These are phyloP conservation scores for Willisornis vidua DNA, from an alignment of 2,113 vertebrate genomes.

Conservation along the genomic window DNA sequence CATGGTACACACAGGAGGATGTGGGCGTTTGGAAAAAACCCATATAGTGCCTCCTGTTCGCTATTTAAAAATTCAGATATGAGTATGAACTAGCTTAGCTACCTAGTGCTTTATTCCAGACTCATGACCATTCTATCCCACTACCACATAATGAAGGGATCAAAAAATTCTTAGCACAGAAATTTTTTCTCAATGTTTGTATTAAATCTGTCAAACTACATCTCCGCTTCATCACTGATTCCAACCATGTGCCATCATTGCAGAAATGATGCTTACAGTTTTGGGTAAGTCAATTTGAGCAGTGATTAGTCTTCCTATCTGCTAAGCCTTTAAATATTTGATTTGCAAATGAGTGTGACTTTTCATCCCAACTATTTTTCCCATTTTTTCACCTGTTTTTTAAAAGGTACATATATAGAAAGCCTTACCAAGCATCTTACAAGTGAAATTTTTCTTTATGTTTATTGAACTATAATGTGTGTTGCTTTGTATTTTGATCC, in stretches of 20 bases:
- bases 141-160: neutral
- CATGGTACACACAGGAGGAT: neutral
- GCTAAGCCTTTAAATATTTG: constrained; percentile 16
- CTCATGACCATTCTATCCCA: neutral
- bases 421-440: neutral
- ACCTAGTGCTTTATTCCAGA: neutral
- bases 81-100: neutral
- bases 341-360: neutral
- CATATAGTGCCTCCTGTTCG: neutral
- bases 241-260: neutral
- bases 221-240: neutral
- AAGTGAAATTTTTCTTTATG: neutral
- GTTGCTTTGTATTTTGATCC: neutral
- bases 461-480: neutral
- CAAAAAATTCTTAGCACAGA: neutral
- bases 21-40: neutral
- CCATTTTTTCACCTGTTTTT: neutral
- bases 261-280: neutral
- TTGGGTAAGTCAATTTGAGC: neutral
- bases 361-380: neutral
- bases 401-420: neutral
- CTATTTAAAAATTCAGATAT: neutral
- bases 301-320: neutral
- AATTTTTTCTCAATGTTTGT: neutral
- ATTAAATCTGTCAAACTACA: neutral